Conservation (phyloP, 2,888 invertebrate species). For the Archaeoteleia sp. region DNA sequence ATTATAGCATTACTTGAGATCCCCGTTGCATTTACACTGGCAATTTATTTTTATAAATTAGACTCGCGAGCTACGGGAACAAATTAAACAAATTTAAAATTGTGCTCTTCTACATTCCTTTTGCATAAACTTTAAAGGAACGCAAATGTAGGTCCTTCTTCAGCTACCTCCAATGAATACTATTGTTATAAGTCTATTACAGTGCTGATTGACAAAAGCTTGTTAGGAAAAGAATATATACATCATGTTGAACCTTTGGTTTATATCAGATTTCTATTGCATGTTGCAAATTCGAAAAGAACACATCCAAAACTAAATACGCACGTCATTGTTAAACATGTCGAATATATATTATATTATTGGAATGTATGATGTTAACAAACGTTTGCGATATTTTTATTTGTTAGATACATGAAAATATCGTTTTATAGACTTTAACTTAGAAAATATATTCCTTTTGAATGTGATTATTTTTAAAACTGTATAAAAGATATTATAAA, state of each 20-base stretch:
- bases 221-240: conserved; percentile 2
- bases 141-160: conserved; percentile 21
- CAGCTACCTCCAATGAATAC: conserved; percentile 23
- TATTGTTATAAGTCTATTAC: conserved; percentile 5
- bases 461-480: too few relatives aligned
- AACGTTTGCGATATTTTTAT: too few relatives aligned
- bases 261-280: conserved; percentile 14
- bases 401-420: too few relatives aligned
- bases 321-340: too few relatives aligned
- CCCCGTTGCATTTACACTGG: conserved; percentile 16
- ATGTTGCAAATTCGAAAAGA: too few relatives aligned
- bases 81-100: conserved; percentile 5
- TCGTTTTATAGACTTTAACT: too few relatives aligned
- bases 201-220: conserved; percentile 26
- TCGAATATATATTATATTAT: too few relatives aligned
- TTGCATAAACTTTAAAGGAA: neutral
- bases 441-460: too few relatives aligned
- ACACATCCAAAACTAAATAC: too few relatives aligned
- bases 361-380: too few relatives aligned
- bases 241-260: conserved; percentile 4
- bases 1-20: conserved; percentile 13
- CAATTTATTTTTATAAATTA: conserved; percentile 30
- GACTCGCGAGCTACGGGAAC: neutral
- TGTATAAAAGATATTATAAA: too few relatives aligned
- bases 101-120: conserved; percentile 32